Evolutionary conservation across 2,113 vertebrate species (phyloP), one percentile per base, ranked within the genome.

Genomic region (Rhinoderma darwinii): DNA sequence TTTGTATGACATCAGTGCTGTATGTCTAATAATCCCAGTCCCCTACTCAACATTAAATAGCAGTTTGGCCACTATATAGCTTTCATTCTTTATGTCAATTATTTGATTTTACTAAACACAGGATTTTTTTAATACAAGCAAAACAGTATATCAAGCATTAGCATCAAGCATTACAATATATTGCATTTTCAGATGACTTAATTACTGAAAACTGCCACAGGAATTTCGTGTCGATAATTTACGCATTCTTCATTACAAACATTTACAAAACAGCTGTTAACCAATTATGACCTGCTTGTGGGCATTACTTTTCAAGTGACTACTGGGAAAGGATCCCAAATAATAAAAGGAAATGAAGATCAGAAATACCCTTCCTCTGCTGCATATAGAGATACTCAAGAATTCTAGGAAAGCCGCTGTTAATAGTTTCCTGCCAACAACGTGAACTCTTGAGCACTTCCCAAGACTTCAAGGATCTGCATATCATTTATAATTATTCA

Each of bases 341-440:
- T 87, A 87, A 86, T 86, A 66, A 86, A 80, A 81, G 84, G 84
- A 80, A 86, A 86, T 72, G 84, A 76, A 86, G 77, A 87, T 87
- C 78, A 82, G 77, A 74, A 74, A 72, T 79, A 68, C 85, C 85
- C 78, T 87, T 87, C 85, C 85, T 82, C 51, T 74, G 77, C 51
- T 87, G 50, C 78, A 75, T 32, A 82, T 61, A 87, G 61, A 87
- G 78, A 87, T 74, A 82, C 78, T 87, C 81, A 87, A 87, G 85
- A 87, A 87, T 87, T 87, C 78, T 82, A 87, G 78, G 85, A 87
- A 87, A 82, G 85, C 78, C 78, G 47, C 59, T 82, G 85, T 87
- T 87, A 87, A 87, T 0, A 51, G 22, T 63, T 88, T 87, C 70
- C 84, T 88, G 37, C 50, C 84, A 89, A 66, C 50, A 83, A 3